Evolutionary conservation across 1,140 invertebrate species (phyloP), one percentile per base, ranked within the genome.

Genomic region (Panagrolaimus sp.): DNA sequence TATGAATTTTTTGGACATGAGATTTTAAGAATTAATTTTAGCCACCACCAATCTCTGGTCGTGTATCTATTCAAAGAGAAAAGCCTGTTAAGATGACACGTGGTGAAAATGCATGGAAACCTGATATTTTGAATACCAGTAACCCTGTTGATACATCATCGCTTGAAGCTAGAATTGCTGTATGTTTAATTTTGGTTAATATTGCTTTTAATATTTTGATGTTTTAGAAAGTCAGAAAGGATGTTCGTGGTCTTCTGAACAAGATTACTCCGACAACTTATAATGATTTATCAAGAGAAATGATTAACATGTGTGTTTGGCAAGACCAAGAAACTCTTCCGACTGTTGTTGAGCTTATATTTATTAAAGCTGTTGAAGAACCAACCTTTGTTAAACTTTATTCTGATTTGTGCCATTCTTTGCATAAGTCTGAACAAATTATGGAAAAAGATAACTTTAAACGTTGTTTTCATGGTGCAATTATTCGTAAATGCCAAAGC

Each of bases 291-390:
- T 14, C 52, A 28, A 21, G 14, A 6, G 52, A 58, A 21, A 21
- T 58, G 21, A 58, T 17, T 24, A 28, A 12, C 3, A 14, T 4
- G 17, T 28, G 28, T 26, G n/a, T 58, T 21, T 58, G 52, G 52
- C 21, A 21, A n/a, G 52, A 58, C 17, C 52, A 1, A n/a, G 52
- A 58, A 5, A 58, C 21, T 28, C 52, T 58, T 58, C 52, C 52
- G 3, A 28, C 52, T 1, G 21, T 58, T 14, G 28, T 58, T 21
- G 52, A 58, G 12, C 17, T 58, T 21, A 58, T 58, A 1, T 58
- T 58, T 28, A 28, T 58, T 2, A 58, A 58, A 28, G 52, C 52
- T 26, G 52, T 58, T 58, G 52, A 58, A 58, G 52, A 58, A 26
- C 52, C 52, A 1, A 58, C 52, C 0, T 58, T 58, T 28, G 52